A percentile compares a stretch with the other conserved stretches of the same genome.
phyloP scores from a whole-genome alignment of 2,797 vertebrate genomes.

The Benthosema pterotum region DNA sequence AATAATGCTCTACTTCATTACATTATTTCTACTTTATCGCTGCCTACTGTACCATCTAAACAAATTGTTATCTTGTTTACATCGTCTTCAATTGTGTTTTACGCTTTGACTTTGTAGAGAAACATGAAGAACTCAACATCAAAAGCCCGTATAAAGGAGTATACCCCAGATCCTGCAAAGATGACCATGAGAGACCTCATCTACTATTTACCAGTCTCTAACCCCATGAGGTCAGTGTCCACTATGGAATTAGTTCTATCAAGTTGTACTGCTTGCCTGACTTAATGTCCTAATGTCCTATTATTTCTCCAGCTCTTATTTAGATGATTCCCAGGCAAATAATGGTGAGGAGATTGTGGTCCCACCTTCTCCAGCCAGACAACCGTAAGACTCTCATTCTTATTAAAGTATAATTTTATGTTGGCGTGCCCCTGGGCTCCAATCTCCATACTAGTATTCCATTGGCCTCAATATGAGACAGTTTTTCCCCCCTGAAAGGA shows the following conservation, averaged over 20 bases:
- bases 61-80: no score
- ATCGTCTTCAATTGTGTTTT: not conserved
- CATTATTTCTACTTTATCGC: no score
- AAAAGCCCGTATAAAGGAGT: constrained; percentile 74
- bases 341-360: constrained; percentile 77
- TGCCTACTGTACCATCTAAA: no score
- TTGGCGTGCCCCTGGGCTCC: no score
- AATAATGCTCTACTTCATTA: no score
- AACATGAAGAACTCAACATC: constrained; percentile 80
- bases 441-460: no score
- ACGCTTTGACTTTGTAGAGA: constrained; percentile 68
- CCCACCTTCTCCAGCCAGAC: constrained; percentile 58
- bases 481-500: no score
- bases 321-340: constrained; percentile 76
- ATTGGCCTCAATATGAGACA: no score
- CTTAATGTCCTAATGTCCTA: not conserved
- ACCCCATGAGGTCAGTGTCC: constrained; percentile 93
- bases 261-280: not conserved
- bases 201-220: constrained; percentile 90
- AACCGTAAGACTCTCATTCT: no score
- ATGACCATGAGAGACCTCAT: constrained; percentile 99
- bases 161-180: constrained; percentile 87
- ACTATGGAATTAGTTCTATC: constrained; percentile 1
- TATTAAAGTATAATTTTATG: not conserved
- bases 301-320: constrained; percentile 73